Conservation (phyloP, 2,113 vertebrate genomes). For the Hoplias malabaricus region DNA sequence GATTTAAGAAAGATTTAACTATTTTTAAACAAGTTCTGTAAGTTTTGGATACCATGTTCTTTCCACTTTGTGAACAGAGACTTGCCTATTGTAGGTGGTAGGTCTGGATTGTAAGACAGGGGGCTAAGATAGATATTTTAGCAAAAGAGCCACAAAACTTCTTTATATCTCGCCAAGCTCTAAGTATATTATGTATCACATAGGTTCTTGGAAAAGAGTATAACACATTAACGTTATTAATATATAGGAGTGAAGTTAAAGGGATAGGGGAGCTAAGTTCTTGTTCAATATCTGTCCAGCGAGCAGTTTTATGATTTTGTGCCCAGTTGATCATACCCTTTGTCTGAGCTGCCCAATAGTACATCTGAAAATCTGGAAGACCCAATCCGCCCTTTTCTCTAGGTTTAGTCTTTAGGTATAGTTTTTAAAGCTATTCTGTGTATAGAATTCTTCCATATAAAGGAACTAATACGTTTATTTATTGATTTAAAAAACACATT, state of each 20-base stretch:
- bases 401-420: background rate
- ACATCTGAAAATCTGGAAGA: conserved; percentile 9
- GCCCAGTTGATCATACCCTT: background rate
- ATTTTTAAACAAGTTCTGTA: background rate
- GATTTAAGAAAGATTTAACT: background rate
- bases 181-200: background rate
- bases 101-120: background rate
- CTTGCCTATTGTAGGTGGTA: background rate
- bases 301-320: background rate
- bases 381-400: conserved; percentile 10
- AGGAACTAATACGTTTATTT: conserved; percentile 12
- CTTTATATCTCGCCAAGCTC: background rate
- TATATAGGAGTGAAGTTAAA: background rate
- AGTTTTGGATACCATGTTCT: background rate
- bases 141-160: background rate
- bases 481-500: conserved; percentile 32
- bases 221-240: background rate
- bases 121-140: too few species aligned
- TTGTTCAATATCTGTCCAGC: background rate
- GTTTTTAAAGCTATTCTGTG: conserved; percentile 21
- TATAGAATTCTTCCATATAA: conserved; percentile 10
- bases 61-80: background rate
- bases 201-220: background rate
- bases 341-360: conserved; percentile 9
- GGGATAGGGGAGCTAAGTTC: background rate